A percentile compares a stretch with the other conserved stretches of the same genome.
Conservation (phyloP, 2,797 vertebrate genomes). For the Xenopus petersii region DNA sequence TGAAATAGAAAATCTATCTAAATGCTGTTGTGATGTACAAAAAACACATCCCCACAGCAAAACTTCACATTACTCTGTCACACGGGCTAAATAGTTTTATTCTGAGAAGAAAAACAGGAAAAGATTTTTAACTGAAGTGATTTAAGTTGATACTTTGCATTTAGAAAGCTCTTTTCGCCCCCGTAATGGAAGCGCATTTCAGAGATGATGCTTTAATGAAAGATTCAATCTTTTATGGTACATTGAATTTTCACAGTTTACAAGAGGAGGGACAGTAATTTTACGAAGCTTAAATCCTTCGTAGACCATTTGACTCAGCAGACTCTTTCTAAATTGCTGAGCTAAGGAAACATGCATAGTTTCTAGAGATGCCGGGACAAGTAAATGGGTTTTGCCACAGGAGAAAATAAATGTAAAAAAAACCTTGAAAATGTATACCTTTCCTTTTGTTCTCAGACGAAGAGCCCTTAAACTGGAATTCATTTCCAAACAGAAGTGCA, state of each 20-base stretch:
- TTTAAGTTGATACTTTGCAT: slow-evolving; percentile 42
- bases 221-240: slow-evolving; percentile 47
- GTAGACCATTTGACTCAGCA: slow-evolving; percentile 47
- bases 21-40: not conserved
- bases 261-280: slow-evolving; percentile 24
- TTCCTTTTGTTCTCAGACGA: not conserved
- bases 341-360: slow-evolving; percentile 28
- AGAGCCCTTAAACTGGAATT: no score
- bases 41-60: slow-evolving; percentile 25
- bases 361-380: slow-evolving; percentile 13
- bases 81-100: slow-evolving; percentile 44
- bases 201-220: slow-evolving; percentile 50
- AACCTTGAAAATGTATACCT: slow-evolving; percentile 15
- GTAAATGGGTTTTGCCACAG: slow-evolving; percentile 38
- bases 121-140: slow-evolving; percentile 37
- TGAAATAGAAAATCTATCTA: slow-evolving; percentile 12
- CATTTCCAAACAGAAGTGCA: no score
- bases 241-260: slow-evolving; percentile 47
- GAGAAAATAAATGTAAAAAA: slow-evolving; percentile 3
- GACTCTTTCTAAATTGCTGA: slow-evolving; percentile 45
- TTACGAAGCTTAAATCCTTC: slow-evolving; percentile 47
- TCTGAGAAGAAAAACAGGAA: slow-evolving; percentile 37
- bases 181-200: slow-evolving; percentile 50
- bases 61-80: slow-evolving; percentile 13
- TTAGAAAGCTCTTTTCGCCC: slow-evolving; percentile 37